Evolutionary conservation across 2,888 invertebrate species (phyloP).

Genomic region (Himalopsyche kuldschensis): DNA sequence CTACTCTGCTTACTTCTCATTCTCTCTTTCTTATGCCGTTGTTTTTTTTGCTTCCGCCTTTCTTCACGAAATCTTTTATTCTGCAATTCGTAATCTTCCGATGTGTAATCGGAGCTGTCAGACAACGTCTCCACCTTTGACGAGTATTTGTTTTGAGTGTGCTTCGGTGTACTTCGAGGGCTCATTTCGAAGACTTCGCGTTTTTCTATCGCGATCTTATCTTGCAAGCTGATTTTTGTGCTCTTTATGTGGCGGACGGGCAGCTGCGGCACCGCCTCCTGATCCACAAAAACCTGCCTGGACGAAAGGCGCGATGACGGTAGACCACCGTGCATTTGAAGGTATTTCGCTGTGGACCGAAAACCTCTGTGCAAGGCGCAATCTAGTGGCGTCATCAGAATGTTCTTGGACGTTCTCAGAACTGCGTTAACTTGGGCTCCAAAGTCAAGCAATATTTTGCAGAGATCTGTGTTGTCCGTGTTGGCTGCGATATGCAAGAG

Average conservation of each 20-base stretch:
- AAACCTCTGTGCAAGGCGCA: constrained; percentile 86
- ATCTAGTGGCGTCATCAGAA: constrained; percentile 87
- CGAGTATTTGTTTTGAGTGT: constrained; percentile 40
- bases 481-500: constrained; percentile 92
- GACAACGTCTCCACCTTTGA: constrained; percentile 37
- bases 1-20: constrained; percentile 52
- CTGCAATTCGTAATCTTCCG: constrained; percentile 51
- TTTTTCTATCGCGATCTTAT: constrained; percentile 58
- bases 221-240: constrained; percentile 57
- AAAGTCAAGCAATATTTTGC: constrained; percentile 80
- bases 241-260: constrained; percentile 57
- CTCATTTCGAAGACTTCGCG: constrained; percentile 57
- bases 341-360: constrained; percentile 87
- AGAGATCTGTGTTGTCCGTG: constrained; percentile 91
- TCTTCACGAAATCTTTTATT: constrained; percentile 45
- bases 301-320: constrained; percentile 72
- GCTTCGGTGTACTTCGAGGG: constrained; percentile 47
- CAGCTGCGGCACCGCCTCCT: constrained; percentile 52
- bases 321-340: constrained; percentile 87
- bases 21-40: constrained; percentile 43
- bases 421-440: constrained; percentile 86
- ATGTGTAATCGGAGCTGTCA: constrained; percentile 54
- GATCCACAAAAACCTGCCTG: constrained; percentile 55
- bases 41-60: constrained; percentile 46
- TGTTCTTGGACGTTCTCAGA: constrained; percentile 79